Percentiles rank a stretch among this genome's conserved stretches.
Conservation (phyloP, 1,140 invertebrate genomes). For the Tetranychus urticae region DNA sequence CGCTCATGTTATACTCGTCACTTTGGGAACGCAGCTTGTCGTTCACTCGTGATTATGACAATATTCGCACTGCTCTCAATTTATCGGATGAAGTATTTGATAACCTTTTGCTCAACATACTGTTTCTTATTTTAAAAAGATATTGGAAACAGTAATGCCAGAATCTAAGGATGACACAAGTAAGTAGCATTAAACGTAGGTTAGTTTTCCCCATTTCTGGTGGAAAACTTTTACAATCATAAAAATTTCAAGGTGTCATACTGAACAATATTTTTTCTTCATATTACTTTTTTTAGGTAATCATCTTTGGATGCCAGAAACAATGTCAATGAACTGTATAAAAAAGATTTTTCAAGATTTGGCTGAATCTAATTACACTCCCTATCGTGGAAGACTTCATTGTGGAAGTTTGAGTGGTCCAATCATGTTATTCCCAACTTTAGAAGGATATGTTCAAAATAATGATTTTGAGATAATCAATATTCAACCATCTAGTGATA, state of each 20-base stretch:
- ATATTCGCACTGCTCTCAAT: constrained; percentile 40
- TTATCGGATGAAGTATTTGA: constrained; percentile 43
- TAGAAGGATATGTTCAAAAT: constrained; percentile 35
- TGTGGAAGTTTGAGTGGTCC: constrained; percentile 50
- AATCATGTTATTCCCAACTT: constrained; percentile 48
- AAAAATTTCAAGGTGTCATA: no score
- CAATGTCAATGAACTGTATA: constrained; percentile 30
- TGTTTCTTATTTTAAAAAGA: constrained; percentile 25
- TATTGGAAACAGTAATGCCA: constrained; percentile 24
- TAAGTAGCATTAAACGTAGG: not conserved
- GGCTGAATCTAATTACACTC: constrained; percentile 47
- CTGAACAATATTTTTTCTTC: constrained; percentile 12
- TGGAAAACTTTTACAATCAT: not conserved
- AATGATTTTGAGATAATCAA: constrained; percentile 36
- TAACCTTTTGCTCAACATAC: constrained; percentile 20
- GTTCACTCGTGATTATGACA: constrained; percentile 62
- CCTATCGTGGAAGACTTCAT: constrained; percentile 43
- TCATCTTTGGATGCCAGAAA: constrained; percentile 34
- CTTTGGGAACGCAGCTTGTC: constrained; percentile 46
- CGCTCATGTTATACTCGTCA: constrained; percentile 56
- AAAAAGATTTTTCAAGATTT: constrained; percentile 44
- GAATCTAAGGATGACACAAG: not conserved
- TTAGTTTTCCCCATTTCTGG: no score
- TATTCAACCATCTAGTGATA: constrained; percentile 33
- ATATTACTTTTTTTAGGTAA: constrained; percentile 22